These are phyloP conservation scores for Ciona savignyi DNA, from an alignment of 23 tunicate genomes.

Conservation along the genomic window DNA sequence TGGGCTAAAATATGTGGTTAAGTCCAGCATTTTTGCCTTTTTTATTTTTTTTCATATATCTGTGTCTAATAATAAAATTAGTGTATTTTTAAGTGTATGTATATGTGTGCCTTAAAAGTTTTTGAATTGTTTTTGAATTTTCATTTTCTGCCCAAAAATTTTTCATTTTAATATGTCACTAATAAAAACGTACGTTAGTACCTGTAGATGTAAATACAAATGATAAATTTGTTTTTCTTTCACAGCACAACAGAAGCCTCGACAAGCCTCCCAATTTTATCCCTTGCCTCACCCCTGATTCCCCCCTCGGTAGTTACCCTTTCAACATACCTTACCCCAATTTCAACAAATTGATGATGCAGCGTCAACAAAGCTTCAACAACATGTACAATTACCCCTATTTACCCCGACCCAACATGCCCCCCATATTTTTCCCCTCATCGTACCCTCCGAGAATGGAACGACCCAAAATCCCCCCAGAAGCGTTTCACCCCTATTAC, in stretches of 20 bases:
- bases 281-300: conserved; percentile 1
- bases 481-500: not conserved
- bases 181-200: too few species aligned
- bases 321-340: conserved; percentile 13
- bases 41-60: too few species aligned
- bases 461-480: conserved; percentile 20
- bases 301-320: not conserved
- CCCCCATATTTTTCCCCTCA: conserved; percentile 37
- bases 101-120: too few species aligned
- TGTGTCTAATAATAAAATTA: too few species aligned
- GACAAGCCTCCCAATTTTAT: not conserved
- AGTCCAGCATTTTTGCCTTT: too few species aligned
- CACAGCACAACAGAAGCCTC: not conserved
- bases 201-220: too few species aligned
- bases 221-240: too few species aligned
- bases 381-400: conserved; percentile 6
- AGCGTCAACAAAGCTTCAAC: conserved; percentile 3
- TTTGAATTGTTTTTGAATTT: too few species aligned
- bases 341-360: conserved; percentile 20
- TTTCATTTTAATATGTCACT: too few species aligned
- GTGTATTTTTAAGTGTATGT: too few species aligned
- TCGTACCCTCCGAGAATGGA: conserved; percentile 36
- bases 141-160: too few species aligned
- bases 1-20: too few species aligned
- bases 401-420: conserved; percentile 30